Evolutionary conservation across 1,140 invertebrate genomes (phyloP).

Genomic region (Macrocentrus cingulum): DNA sequence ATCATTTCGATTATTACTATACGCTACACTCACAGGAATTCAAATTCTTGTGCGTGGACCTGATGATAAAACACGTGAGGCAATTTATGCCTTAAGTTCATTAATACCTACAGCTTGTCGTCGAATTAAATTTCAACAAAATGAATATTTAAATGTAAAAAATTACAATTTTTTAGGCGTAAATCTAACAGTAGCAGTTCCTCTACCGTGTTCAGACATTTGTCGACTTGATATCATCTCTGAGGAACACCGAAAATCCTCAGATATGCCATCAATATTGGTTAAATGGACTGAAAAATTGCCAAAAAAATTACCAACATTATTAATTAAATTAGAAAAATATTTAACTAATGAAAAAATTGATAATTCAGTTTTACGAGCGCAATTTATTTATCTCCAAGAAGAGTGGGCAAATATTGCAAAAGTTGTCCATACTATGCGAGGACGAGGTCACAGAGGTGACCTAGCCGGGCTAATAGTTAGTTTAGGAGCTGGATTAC

Average conservation of each 20-base stretch:
- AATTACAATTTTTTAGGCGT: constrained; percentile 56
- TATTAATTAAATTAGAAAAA: constrained; percentile 55
- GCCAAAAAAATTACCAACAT: constrained; percentile 53
- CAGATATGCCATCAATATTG: constrained; percentile 39
- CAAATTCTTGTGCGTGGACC: constrained; percentile 54
- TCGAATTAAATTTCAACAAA: constrained; percentile 43
- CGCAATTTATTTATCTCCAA: constrained; percentile 53
- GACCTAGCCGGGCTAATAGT: constrained; percentile 52
- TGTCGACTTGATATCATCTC: constrained; percentile 55
- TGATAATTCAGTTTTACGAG: constrained; percentile 47
- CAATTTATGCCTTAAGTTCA: constrained; percentile 49
- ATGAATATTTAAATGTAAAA: constrained; percentile 50
- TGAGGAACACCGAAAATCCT: constrained; percentile 42
- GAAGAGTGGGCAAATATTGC: constrained; percentile 58
- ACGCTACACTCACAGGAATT: constrained; percentile 60
- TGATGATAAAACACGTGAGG: constrained; percentile 41
- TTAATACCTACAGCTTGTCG: constrained; percentile 53
- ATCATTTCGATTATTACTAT: constrained; percentile 61
- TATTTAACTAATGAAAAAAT: constrained; percentile 54
- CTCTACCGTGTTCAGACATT: constrained; percentile 48
- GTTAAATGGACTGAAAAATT: constrained; percentile 51
- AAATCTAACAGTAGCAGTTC: constrained; percentile 52
- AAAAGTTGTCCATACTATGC: constrained; percentile 51
- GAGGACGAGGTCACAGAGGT: constrained; percentile 43
- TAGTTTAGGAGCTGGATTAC: constrained; percentile 53